Percentiles rank a stretch among this genome's conserved stretches.
Conservation (phyloP, 2,888 invertebrate genomes). For the Meiosimyza platycephala region DNA sequence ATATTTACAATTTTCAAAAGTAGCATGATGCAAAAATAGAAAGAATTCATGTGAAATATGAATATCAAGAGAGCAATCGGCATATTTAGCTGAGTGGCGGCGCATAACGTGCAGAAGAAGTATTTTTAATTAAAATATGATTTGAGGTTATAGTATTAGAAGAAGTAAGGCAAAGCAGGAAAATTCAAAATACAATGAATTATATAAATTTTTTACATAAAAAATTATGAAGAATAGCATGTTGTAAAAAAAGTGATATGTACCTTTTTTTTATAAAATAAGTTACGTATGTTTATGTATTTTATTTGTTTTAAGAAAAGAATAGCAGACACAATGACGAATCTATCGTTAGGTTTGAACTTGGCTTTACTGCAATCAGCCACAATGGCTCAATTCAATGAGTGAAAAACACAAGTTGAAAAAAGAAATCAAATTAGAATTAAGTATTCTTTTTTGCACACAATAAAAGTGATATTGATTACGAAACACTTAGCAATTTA, state of each 20-base stretch:
- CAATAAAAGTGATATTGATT: conserved; percentile 46
- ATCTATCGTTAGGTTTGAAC: not conserved
- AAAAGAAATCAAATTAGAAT: not conserved
- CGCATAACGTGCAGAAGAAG: conserved; percentile 18
- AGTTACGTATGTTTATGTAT: not conserved
- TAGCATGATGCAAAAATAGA: conserved; percentile 35
- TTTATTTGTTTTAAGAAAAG: not conserved
- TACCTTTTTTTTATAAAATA: conserved; percentile 2
- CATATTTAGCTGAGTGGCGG: not conserved
- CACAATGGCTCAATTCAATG: conserved; percentile 17
- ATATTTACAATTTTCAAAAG: conserved; percentile 32
- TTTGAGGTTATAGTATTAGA: conserved; percentile 17
- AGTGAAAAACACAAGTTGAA: not conserved
- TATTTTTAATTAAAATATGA: conserved; percentile 9
- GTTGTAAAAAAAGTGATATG: not conserved
- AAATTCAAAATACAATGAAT: not conserved
- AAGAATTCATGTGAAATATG: conserved; percentile 26
- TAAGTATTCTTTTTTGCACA: not conserved
- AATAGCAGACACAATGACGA: not conserved
- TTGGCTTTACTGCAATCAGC: too few species aligned
- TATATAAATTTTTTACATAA: conserved; percentile 1
- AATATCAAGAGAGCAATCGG: conserved; percentile 7
- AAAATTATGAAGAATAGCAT: not conserved
- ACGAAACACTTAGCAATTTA: conserved; percentile 49
- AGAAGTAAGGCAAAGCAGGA: conserved; percentile 4